phyloP scores from a whole-genome alignment of 2,888 invertebrate species.

The Sepioteuthis lessoniana region DNA sequence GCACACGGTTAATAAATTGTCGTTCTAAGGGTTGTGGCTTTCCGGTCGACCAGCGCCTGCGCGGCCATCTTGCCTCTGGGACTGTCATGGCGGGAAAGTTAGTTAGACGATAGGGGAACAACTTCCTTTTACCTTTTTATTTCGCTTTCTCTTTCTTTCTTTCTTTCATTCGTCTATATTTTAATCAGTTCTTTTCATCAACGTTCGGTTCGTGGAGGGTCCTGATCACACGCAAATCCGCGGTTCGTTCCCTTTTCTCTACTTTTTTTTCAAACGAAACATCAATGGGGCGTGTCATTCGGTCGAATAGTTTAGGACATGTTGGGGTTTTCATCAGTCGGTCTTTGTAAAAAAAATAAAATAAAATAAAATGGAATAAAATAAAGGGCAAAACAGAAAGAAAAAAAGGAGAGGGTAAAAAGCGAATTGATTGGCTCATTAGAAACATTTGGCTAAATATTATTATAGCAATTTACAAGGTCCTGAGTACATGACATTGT shows the following conservation, averaged over 20 bases:
- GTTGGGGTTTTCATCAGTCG: background rate
- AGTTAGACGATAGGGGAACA: background rate
- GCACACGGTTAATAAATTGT: slow-evolving; percentile 14
- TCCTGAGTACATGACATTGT: background rate
- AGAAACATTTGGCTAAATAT: slow-evolving; percentile 33
- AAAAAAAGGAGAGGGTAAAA: background rate
- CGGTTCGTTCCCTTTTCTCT: background rate
- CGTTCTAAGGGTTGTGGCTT: background rate
- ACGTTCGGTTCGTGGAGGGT: no score
- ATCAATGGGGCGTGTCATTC: background rate
- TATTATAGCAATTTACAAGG: slow-evolving; percentile 33
- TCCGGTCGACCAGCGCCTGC: background rate
- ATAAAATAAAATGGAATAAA: no score
- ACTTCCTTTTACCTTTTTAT: no score
- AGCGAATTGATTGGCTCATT: background rate
- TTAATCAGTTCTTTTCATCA: no score
- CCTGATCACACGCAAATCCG: no score
- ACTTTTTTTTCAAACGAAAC: background rate
- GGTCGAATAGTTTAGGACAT: background rate
- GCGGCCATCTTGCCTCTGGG: slow-evolving; percentile 33
- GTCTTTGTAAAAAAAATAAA: no score
- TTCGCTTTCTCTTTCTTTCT: no score
- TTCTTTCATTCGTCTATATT: no score
- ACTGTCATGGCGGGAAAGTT: background rate
- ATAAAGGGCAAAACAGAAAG: background rate